Percentiles rank a stretch among this genome's conserved stretches.
Evolutionary conservation across 2,797 vertebrate species (phyloP).

Genomic region (Rachycentron canadum): DNA sequence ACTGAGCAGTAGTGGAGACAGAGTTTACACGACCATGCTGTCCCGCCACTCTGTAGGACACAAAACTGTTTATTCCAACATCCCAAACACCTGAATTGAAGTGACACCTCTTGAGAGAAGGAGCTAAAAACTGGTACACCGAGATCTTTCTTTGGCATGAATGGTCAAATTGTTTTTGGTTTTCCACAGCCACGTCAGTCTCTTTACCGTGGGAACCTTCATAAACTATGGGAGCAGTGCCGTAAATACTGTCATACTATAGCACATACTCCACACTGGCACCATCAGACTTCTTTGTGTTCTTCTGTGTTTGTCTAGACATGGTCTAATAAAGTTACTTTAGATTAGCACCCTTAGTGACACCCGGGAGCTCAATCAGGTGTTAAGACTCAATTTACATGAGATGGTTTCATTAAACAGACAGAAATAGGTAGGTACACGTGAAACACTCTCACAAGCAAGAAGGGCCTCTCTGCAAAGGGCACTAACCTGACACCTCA

Average conservation of each 20-base stretch:
- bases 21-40: background rate
- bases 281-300: slow-evolving; percentile 8
- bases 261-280: slow-evolving; percentile 5
- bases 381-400: slow-evolving; percentile 67
- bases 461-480: slow-evolving; percentile 19
- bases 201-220: slow-evolving; percentile 43
- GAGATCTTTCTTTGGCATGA: slow-evolving; percentile 33
- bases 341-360: slow-evolving; percentile 52
- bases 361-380: slow-evolving; percentile 44
- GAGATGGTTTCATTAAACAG: slow-evolving; percentile 47
- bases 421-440: slow-evolving; percentile 26
- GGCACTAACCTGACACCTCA: slow-evolving; percentile 75
- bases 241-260: slow-evolving; percentile 17
- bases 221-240: slow-evolving; percentile 23
- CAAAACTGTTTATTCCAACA: slow-evolving; percentile 30
- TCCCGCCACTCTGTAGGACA: slow-evolving; percentile 1
- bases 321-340: slow-evolving; percentile 36
- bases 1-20: slow-evolving; percentile 45
- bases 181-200: slow-evolving; percentile 42
- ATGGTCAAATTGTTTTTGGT: slow-evolving; percentile 33
- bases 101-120: slow-evolving; percentile 36
- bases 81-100: slow-evolving; percentile 29
- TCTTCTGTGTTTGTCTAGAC: slow-evolving; percentile 30
- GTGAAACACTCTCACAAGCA: background rate
- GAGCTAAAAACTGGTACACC: slow-evolving; percentile 8